phyloP scores from a whole-genome alignment of 2,113 vertebrate species.

The Sitta europaea region DNA sequence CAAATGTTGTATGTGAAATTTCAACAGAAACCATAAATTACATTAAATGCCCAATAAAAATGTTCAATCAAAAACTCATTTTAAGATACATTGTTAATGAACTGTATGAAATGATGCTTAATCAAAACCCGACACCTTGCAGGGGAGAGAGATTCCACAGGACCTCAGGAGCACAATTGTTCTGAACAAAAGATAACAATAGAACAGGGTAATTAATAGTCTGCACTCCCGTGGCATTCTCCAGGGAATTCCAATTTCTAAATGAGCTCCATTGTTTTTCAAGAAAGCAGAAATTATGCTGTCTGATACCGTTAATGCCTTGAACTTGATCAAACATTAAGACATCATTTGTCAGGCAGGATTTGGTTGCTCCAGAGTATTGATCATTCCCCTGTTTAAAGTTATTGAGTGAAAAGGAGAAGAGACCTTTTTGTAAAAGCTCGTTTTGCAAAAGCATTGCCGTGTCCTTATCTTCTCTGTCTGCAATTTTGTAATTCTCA shows the following conservation, averaged over 20 bases:
- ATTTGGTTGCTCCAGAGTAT: conserved; percentile 18
- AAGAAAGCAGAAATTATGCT: conserved; percentile 54
- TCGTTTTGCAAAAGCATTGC: neutral
- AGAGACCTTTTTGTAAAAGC: neutral
- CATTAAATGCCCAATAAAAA: conserved; percentile 78
- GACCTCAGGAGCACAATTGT: conserved; percentile 69
- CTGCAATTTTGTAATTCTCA: neutral
- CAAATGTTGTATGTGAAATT: conserved; percentile 71
- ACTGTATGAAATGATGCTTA: conserved; percentile 75
- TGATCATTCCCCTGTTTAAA: neutral
- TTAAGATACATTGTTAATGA: conserved; percentile 79
- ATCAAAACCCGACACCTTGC: conserved; percentile 70
- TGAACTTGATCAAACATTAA: conserved; percentile 50
- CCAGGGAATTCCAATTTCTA: conserved; percentile 59
- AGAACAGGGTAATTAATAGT: conserved; percentile 73
- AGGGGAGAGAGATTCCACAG: conserved; percentile 55
- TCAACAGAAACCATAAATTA: conserved; percentile 76
- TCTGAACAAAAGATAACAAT: conserved; percentile 72
- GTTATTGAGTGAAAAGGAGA: neutral
- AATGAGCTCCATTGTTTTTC: conserved; percentile 52
- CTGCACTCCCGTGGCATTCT: conserved; percentile 40
- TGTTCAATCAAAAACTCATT: conserved; percentile 79
- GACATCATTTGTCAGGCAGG: conserved; percentile 21
- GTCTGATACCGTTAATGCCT: neutral
- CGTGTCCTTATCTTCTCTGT: neutral